Percentiles rank a stretch among this genome's conserved stretches.
Conservation (phyloP, 30 jellyfish, hydroid and myxozoan species). For the Phacellophora camtschatica region DNA sequence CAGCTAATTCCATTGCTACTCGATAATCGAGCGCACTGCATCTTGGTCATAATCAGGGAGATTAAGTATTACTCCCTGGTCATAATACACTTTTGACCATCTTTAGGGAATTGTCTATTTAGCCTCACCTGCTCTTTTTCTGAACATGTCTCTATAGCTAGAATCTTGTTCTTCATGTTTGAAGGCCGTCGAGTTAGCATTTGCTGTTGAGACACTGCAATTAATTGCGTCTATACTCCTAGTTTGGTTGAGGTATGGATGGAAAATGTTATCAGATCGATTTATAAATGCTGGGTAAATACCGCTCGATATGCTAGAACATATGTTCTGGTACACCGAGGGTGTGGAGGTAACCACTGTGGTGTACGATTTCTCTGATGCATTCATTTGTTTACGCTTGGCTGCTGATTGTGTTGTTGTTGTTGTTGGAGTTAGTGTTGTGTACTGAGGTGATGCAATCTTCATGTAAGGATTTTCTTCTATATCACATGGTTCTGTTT, state of each 20-base stretch:
- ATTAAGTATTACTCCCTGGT: no score
- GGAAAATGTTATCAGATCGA: conserved; percentile 35
- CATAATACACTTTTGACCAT: no score
- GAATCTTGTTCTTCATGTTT: conserved; percentile 25
- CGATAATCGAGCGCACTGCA: no score
- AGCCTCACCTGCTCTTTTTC: conserved; percentile 51
- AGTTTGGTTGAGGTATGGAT: conserved; percentile 11
- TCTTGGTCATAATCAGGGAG: no score
- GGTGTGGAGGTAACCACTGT: neutral
- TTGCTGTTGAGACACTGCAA: neutral
- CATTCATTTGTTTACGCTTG: neutral
- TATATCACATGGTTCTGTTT: conserved; percentile 56
- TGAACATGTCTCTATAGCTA: conserved; percentile 41
- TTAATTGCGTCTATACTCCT: conserved; percentile 22
- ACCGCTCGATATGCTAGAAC: conserved; percentile 5
- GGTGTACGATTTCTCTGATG: conserved; percentile 18
- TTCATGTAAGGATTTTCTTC: conserved; percentile 62
- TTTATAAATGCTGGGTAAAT: neutral
- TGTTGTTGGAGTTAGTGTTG: neutral
- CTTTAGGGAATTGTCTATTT: no score
- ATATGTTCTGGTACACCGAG: neutral
- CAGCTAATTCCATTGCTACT: no score
- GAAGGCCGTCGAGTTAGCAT: conserved; percentile 8
- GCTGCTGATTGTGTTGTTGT: neutral
- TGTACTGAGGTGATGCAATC: conserved; percentile 47